These are phyloP conservation scores for Sternarchorhynchus goeldii DNA, from an alignment of 2,797 vertebrate species.

Conservation along the genomic window DNA sequence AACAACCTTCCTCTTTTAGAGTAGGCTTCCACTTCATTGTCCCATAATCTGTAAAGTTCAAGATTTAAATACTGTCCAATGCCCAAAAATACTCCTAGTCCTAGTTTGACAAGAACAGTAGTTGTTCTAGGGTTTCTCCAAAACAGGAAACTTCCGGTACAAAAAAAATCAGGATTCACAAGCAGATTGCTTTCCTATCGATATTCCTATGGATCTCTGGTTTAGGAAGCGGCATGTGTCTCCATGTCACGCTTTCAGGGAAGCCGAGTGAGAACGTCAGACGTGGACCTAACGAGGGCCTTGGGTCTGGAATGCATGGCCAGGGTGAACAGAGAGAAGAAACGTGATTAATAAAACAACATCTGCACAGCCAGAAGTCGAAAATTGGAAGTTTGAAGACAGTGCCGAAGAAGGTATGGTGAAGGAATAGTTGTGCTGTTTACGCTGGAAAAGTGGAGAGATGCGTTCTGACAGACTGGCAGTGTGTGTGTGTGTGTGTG, in stretches of 20 bases:
- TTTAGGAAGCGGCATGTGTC: constrained; percentile 1
- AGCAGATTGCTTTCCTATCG: not conserved
- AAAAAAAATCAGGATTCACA: not conserved
- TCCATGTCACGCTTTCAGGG: constrained; percentile 8
- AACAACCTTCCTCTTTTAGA: no score
- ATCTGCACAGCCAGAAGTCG: constrained; percentile 71
- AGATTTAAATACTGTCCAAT: constrained; percentile 10
- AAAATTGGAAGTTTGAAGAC: constrained; percentile 71
- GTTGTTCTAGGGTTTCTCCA: constrained; percentile 6
- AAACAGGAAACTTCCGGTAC: not conserved
- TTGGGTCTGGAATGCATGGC: constrained; percentile 70
- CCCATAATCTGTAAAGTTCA: not conserved
- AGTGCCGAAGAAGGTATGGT: constrained; percentile 57
- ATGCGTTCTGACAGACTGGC: constrained; percentile 72
- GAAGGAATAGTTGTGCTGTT: constrained; percentile 71
- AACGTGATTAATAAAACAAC: constrained; percentile 44
- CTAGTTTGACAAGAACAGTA: constrained; percentile 3
- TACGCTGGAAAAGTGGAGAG: constrained; percentile 70
- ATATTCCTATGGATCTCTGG: not conserved
- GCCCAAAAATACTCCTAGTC: constrained; percentile 7
- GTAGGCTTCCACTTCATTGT: not conserved
- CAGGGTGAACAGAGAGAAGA: constrained; percentile 64
- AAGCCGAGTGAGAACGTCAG: constrained; percentile 31
- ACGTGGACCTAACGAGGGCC: constrained; percentile 67
- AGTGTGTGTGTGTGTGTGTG: constrained; percentile 57